Base-by-base conservation (phyloP, 2,888 invertebrate genomes). In the Drosophila paranaensis region DNA sequence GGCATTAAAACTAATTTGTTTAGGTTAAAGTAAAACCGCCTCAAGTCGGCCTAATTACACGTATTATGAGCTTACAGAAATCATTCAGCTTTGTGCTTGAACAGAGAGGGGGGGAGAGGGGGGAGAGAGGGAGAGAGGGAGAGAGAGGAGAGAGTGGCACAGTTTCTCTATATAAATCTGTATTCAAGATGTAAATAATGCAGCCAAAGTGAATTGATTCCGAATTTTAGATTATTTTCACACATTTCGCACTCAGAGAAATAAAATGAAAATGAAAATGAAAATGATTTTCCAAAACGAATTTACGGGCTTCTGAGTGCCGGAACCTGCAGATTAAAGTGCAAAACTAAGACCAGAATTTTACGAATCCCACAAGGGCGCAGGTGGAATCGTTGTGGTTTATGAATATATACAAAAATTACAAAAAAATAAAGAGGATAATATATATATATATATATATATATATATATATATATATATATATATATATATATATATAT, bases 391-490 rank as follows among this genome's bases (percentile, higher is more conserved):
- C 35, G 10, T 55, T 27, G 50, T 60, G 80, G 65, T 71, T 66
- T 82, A 68, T 74, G 77, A 57, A 72, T 2, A 27, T 16, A 50
- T 20, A 50, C 13, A 50, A 20, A 50, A 35, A 50, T 35, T 1
- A 50, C 3, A 33, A 27, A 27, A 27, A 27, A 27, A 27, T 3
- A 27, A 0, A 20, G 20, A 20, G n/a, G n/a, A n/a, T n/a, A n/a
- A 30, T 30, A 30, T 30, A 30, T 30, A 30, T 30, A 30, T 30
- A 30, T 30, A 30, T 30, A 30, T 30, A 30, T 30, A 30, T 30
- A 30, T 30, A 30, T 33, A 33, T 33, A 33, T 33, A 33, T 33
- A 8, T 0, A 33, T 33, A 33, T 33, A 33, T 8, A 8, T 33
- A 6, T 33, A 33, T 27, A 30, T 30, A 30, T 30, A 30, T 30